phyloP scores from a whole-genome alignment of 2,888 invertebrate genomes.

The Poecilus cupreus region DNA sequence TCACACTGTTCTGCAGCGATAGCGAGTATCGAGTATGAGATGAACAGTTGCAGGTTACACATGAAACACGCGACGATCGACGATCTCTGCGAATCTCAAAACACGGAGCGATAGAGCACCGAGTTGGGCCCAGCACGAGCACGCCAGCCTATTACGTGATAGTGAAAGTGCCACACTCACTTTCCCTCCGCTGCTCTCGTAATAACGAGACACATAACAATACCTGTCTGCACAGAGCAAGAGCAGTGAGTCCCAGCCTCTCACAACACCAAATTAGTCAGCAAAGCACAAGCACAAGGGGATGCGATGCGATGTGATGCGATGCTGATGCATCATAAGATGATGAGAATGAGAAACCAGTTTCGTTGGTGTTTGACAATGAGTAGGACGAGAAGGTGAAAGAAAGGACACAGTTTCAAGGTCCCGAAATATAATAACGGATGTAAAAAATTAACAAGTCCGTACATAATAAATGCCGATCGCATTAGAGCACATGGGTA shows the following conservation, averaged over 20 bases:
- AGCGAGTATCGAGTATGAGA: neutral
- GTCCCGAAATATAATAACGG: constrained; percentile 59
- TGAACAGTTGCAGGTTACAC: constrained; percentile 1
- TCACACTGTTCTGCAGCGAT: neutral
- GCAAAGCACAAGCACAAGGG: neutral
- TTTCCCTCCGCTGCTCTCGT: constrained; percentile 70
- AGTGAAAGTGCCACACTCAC: constrained; percentile 70
- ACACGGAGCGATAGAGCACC: constrained; percentile 47
- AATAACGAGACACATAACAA: constrained; percentile 71
- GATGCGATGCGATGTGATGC: too few relatives aligned
- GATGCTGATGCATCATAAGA: neutral
- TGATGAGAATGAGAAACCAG: constrained; percentile 39
- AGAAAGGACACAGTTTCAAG: constrained; percentile 65
- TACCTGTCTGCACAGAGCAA: constrained; percentile 59
- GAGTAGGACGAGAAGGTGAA: constrained; percentile 66
- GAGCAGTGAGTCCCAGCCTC: neutral
- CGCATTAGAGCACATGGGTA: constrained; percentile 54
- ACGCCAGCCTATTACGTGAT: constrained; percentile 70
- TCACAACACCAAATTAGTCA: neutral
- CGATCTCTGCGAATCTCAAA: neutral
- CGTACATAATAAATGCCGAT: constrained; percentile 55
- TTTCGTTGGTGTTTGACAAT: constrained; percentile 61
- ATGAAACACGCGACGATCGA: neutral
- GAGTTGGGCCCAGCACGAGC: constrained; percentile 62
- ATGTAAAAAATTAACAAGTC: constrained; percentile 59